These are phyloP conservation scores for Lycocorax pyrrhopterus DNA, from an alignment of 2,113 vertebrate species.

Conservation along the genomic window DNA sequence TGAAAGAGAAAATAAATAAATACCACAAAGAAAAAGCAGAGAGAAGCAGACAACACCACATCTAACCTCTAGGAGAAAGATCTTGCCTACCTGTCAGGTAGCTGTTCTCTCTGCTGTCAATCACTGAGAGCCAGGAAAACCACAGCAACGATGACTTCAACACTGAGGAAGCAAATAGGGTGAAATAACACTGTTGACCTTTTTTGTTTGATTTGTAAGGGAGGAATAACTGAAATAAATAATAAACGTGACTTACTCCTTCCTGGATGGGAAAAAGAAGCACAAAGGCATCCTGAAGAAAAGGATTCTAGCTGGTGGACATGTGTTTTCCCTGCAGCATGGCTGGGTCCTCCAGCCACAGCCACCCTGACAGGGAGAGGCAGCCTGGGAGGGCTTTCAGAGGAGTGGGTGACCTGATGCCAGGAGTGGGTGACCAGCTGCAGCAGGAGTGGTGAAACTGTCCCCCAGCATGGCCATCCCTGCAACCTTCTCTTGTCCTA, in stretches of 20 bases:
- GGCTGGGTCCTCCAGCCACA: neutral
- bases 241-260: neutral
- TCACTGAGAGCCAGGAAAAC: neutral
- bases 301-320: accelerated
- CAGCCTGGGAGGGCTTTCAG: neutral
- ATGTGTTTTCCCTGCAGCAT: accelerated
- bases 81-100: neutral
- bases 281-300: neutral
- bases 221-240: constrained; percentile 2
- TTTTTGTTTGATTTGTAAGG: neutral
- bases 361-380: neutral
- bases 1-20: neutral
- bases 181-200: neutral
- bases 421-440: neutral
- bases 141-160: neutral
- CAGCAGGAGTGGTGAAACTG: neutral
- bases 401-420: neutral
- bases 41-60: constrained; percentile 17
- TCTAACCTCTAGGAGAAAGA: constrained; percentile 23
- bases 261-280: neutral
- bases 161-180: neutral
- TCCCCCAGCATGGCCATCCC: neutral
- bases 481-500: neutral
- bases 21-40: neutral
- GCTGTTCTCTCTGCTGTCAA: neutral